These are phyloP conservation scores for Drosophila leonis DNA, from an alignment of 2,888 invertebrate species.

Conservation along the genomic window DNA sequence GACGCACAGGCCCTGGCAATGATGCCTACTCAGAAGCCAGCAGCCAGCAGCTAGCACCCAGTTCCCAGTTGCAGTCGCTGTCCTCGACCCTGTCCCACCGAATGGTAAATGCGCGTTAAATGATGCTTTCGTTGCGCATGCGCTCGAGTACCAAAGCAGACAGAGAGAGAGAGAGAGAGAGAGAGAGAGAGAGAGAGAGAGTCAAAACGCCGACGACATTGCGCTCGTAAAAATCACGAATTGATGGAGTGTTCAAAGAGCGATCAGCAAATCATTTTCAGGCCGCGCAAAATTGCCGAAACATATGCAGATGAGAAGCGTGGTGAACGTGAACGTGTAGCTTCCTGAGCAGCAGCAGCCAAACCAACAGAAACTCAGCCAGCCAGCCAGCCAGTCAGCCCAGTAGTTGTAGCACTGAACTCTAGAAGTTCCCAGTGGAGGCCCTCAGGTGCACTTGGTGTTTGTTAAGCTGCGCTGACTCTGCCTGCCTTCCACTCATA, in stretches of 20 bases:
- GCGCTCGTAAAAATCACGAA: constrained; percentile 85
- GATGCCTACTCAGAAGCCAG: constrained; percentile 44
- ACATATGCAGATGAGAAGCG: constrained; percentile 77
- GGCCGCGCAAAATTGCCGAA: constrained; percentile 76
- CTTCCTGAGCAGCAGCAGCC: constrained; percentile 57
- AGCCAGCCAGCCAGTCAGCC: constrained; percentile 7
- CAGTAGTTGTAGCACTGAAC: constrained; percentile 36
- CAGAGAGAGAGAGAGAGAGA: constrained; percentile 20
- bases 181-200: constrained; percentile 7
- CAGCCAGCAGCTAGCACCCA: constrained; percentile 6
- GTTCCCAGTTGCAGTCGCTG: constrained; percentile 3
- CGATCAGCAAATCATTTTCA: constrained; percentile 84
- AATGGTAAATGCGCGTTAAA: constrained; percentile 81
- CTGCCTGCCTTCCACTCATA: constrained; percentile 45
- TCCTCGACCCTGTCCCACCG: constrained; percentile 17
- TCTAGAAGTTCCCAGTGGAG: constrained; percentile 49
- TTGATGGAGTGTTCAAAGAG: constrained; percentile 84
- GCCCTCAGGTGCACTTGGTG: constrained; percentile 75
- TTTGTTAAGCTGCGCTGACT: constrained; percentile 44
- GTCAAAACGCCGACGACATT: constrained; percentile 67
- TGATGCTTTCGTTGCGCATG: constrained; percentile 82
- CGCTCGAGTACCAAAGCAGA: constrained; percentile 47
- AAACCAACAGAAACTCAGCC: constrained; percentile 6
- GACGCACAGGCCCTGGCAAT: constrained; percentile 52
- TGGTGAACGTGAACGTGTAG: constrained; percentile 52